These are phyloP conservation scores for Phoenoteleia sp. DNA, from an alignment of 2,888 invertebrate genomes.

Conservation along the genomic window DNA sequence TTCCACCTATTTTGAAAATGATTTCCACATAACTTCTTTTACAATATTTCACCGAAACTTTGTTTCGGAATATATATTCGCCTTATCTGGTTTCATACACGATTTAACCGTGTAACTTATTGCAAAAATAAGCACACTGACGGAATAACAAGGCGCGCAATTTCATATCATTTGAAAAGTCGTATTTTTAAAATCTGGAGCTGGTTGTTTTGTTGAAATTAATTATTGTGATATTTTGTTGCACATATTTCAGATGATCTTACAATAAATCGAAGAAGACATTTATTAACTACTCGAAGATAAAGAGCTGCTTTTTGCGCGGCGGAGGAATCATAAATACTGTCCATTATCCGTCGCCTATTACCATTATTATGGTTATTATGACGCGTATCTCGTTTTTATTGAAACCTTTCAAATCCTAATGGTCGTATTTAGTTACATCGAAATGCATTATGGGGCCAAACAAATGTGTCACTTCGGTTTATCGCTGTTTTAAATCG, in stretches of 20 bases:
- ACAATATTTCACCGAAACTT: slow-evolving; percentile 25
- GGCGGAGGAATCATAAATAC: slow-evolving; percentile 35
- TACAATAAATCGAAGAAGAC: neutral
- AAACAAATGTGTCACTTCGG: slow-evolving; percentile 13
- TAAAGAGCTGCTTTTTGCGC: slow-evolving; percentile 23
- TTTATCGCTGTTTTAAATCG: neutral
- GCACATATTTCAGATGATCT: too few species aligned
- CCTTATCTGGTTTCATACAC: slow-evolving; percentile 51
- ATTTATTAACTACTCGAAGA: slow-evolving; percentile 30
- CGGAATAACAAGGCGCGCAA: slow-evolving; percentile 40
- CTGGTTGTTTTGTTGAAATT: slow-evolving; percentile 40
- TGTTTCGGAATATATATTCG: slow-evolving; percentile 16
- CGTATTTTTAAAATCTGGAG: slow-evolving; percentile 42
- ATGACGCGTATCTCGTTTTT: slow-evolving; percentile 37
- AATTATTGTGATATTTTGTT: too few species aligned
- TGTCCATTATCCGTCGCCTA: slow-evolving; percentile 4
- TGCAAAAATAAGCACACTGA: slow-evolving; percentile 55
- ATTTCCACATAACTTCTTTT: slow-evolving; percentile 19
- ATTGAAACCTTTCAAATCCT: slow-evolving; percentile 41
- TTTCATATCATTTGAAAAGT: slow-evolving; percentile 31
- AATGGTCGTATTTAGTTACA: slow-evolving; percentile 40
- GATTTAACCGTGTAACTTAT: slow-evolving; percentile 57
- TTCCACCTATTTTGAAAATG: neutral
- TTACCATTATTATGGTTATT: slow-evolving; percentile 33
- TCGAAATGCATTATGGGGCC: slow-evolving; percentile 24